Evolutionary conservation across 35 echinoderm and acorn worm genomes (phyloP), one percentile per base, ranked within the genome.

Genomic region (Apostichopus californicus): DNA sequence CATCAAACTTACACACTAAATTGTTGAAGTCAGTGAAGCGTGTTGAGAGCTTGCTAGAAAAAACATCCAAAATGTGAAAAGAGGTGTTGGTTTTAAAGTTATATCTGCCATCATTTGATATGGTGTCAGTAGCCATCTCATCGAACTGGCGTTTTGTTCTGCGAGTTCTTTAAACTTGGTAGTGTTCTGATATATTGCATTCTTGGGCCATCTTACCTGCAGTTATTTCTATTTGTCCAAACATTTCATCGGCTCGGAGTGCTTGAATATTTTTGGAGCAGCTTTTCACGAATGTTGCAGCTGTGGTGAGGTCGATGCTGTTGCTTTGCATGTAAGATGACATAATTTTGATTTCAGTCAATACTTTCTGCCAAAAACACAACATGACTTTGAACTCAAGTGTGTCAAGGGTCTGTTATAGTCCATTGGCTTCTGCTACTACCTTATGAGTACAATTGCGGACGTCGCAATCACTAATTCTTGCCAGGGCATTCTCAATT

Each of bases 311-410:
- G 9, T 84, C 81, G 81, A 56, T 84, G 55, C 54, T 59, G 53
- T 52, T 84, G 81, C 81, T 57, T 84, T 57, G 81, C 54, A 84
- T 1, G 81, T 84, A 57, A 84, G 12, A 84, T 84, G 81, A 84
- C 9, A 84, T 3, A 84, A 84, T 84, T 58, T 84, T 84, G n/a
- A 84, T 84, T 57, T 84, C 12, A 84, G 15, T 84, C 81, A 84
- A 22, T 57, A 84, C 53, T 84, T 83, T 84, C 81, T 84, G 55
- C 81, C 81, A 15, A 34, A 84, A 84, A 84, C 81, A 81, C 23
- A 57, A 46, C 81, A 84, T 84, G 54, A 57, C 11, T 84, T 84
- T 84, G 55, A 84, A 84, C 55, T 84, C 54, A 57, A 58, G 60
- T 84, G 81, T 58, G 56, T 57, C 5, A 55, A 84, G 55, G 55